Evolutionary conservation across 92 coral and sea anemone species (phyloP).

Genomic region (Parazoanthus swiftii): DNA sequence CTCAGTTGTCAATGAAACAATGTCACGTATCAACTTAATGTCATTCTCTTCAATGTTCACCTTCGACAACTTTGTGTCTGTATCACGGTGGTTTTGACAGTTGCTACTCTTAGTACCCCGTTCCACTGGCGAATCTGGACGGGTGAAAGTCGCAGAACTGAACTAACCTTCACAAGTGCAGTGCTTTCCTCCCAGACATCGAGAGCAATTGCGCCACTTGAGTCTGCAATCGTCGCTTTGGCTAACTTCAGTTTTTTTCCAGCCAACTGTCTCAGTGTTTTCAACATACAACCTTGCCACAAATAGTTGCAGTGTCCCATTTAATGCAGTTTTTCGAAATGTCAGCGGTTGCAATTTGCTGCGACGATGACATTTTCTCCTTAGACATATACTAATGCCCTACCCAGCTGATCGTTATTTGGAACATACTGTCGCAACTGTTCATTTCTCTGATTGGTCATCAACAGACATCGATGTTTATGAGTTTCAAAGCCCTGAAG

Average conservation of each 20-base stretch:
- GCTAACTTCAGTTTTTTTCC: too few relatives aligned
- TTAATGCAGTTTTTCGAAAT: too few relatives aligned
- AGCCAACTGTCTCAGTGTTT: too few relatives aligned
- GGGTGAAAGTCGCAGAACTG: constrained; percentile 3
- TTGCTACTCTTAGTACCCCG: constrained; percentile 24
- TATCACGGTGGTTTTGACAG: constrained; percentile 1
- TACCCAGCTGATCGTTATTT: constrained; percentile 21
- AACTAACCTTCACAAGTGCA: background rate
- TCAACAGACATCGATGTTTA: constrained; percentile 10
- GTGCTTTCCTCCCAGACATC: constrained; percentile 40
- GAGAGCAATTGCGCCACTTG: constrained; percentile 17
- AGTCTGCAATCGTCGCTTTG: background rate
- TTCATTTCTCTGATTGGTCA: constrained; percentile 27
- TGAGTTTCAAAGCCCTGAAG: background rate
- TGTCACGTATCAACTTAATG: constrained; percentile 2
- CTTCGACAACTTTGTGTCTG: background rate
- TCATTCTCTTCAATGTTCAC: too few relatives aligned
- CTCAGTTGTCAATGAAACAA: background rate
- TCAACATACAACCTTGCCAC: too few relatives aligned
- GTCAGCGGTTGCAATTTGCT: too few relatives aligned
- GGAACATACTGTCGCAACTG: constrained; percentile 30
- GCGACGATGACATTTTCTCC: background rate
- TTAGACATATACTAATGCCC: constrained; percentile 11
- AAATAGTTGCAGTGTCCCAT: too few relatives aligned
- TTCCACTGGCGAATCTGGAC: constrained; percentile 41